Conservation (phyloP, 1,140 invertebrate species). For the Agrypnia vestita region DNA sequence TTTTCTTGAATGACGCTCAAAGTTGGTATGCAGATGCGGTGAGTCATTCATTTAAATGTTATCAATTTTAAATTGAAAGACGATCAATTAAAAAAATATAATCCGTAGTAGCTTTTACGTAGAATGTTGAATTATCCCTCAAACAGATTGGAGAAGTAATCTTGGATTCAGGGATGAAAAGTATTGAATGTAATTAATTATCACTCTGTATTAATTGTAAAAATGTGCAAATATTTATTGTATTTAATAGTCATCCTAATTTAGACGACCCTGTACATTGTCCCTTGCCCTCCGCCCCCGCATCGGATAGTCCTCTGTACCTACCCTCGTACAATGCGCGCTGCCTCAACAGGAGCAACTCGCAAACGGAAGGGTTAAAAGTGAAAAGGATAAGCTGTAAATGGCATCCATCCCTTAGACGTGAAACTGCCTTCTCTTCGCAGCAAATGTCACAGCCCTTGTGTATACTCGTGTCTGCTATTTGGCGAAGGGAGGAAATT, state of each 20-base stretch:
- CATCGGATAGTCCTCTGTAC: slow-evolving; percentile 8
- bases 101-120: no score
- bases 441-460: slow-evolving; percentile 58
- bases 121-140: no score
- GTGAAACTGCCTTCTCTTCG: slow-evolving; percentile 57
- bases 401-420: slow-evolving; percentile 61
- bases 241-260: not conserved
- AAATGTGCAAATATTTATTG: no score
- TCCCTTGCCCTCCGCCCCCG: slow-evolving; percentile 24
- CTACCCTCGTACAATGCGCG: slow-evolving; percentile 31
- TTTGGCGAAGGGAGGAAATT: slow-evolving; percentile 5
- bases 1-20: no score
- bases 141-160: no score
- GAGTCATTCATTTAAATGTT: no score
- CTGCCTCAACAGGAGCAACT: slow-evolving; percentile 50
- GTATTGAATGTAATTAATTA: no score
- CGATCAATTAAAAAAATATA: no score
- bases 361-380: slow-evolving; percentile 60
- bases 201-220: no score
- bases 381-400: slow-evolving; percentile 62
- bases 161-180: no score
- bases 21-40: no score
- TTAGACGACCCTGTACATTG: slow-evolving; percentile 12
- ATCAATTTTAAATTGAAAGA: no score
- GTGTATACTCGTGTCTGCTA: slow-evolving; percentile 23